These are phyloP conservation scores for Simalia tracyae DNA, from an alignment of 2,797 vertebrate genomes.

Conservation along the genomic window DNA sequence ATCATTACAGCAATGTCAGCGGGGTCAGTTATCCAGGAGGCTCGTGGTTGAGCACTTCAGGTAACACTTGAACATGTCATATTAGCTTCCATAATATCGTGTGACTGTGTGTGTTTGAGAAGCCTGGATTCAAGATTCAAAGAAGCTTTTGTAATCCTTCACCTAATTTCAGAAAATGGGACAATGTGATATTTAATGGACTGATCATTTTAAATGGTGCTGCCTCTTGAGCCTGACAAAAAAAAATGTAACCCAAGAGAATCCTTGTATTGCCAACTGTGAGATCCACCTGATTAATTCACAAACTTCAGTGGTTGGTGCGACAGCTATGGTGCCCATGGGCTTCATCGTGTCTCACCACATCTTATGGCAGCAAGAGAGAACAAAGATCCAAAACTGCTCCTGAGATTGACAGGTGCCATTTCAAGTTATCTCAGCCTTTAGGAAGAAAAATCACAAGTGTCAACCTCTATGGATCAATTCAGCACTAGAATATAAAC, in stretches of 20 bases:
- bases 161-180: neutral
- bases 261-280: constrained; percentile 52
- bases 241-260: constrained; percentile 21
- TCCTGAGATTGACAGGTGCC: constrained; percentile 48
- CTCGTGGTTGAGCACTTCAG: neutral
- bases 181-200: neutral
- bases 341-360: constrained; percentile 53
- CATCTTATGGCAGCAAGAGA: constrained; percentile 49
- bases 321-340: constrained; percentile 59
- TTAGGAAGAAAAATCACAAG: constrained; percentile 10
- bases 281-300: constrained; percentile 70
- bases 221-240: neutral
- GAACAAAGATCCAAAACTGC: constrained; percentile 54
- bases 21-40: neutral
- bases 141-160: neutral
- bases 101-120: neutral
- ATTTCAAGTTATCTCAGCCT: constrained; percentile 45
- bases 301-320: constrained; percentile 56
- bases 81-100: neutral
- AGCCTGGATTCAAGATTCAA: neutral
- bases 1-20: neutral
- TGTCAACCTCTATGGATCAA: constrained; percentile 16
- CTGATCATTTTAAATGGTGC: neutral
- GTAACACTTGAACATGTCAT: neutral
- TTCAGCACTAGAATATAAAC: constrained; percentile 45